Conservation (phyloP, 2,797 vertebrate species). For the Hephaestus fuliginosus region DNA sequence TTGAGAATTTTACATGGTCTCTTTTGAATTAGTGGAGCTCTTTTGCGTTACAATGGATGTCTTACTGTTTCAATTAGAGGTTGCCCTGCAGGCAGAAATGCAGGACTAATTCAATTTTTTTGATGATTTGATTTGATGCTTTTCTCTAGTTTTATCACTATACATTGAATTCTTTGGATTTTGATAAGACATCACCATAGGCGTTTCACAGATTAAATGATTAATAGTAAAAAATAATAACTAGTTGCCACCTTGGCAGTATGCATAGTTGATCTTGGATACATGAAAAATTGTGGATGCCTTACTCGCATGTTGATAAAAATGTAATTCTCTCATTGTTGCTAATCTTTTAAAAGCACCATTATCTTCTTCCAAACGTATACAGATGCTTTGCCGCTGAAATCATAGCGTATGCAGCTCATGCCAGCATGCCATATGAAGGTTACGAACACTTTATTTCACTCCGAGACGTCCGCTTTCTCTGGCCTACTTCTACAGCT, state of each 20-base stretch:
- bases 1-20: slow-evolving; percentile 79
- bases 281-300: neutral
- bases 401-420: neutral
- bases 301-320: neutral
- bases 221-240: neutral
- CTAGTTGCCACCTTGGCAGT: neutral
- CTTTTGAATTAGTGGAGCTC: slow-evolving; percentile 28
- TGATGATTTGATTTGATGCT: neutral
- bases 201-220: neutral
- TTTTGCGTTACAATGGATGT: neutral
- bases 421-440: neutral
- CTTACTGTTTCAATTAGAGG: neutral
- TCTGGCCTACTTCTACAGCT: slow-evolving; percentile 36
- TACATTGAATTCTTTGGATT: neutral
- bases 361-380: neutral
- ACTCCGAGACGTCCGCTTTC: slow-evolving; percentile 1
- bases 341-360: neutral
- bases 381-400: neutral
- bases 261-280: neutral
- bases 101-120: neutral
- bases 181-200: neutral
- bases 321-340: neutral
- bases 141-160: neutral
- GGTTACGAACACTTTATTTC: slow-evolving; percentile 14
- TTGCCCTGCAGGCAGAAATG: neutral